These are phyloP conservation scores for Oikopleura vanhoeffeni DNA, from an alignment of 23 tunicate species.

Conservation along the genomic window DNA sequence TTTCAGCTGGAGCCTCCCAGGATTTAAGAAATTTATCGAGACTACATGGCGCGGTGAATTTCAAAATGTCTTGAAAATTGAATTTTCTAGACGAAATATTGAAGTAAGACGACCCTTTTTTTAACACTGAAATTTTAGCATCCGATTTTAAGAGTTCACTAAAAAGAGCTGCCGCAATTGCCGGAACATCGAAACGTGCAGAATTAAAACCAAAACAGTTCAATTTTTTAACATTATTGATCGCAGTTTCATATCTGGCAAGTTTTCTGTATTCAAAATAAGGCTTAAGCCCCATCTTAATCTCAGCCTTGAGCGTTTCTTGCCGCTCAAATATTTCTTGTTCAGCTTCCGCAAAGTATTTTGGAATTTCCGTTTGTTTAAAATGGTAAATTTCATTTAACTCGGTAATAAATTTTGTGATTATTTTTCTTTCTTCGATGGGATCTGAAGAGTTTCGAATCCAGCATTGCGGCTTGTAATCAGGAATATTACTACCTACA, in stretches of 20 bases:
- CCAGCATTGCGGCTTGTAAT: background rate
- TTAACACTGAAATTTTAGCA: too few species aligned
- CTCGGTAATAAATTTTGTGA: background rate
- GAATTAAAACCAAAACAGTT: background rate
- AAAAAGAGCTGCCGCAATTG: background rate
- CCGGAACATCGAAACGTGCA: background rate
- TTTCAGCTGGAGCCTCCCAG: too few species aligned
- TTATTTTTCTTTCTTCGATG: background rate
- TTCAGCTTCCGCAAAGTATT: background rate
- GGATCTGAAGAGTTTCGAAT: background rate
- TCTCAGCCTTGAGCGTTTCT: background rate
- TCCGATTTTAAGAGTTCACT: too few species aligned
- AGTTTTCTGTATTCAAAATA: background rate
- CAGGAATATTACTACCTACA: background rate
- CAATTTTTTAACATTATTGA: background rate
- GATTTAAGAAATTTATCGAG: too few species aligned
- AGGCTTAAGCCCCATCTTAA: background rate
- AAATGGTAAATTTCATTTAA: background rate
- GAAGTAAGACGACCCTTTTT: too few species aligned
- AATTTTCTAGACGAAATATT: too few species aligned
- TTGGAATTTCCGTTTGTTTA: background rate
- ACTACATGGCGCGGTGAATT: too few species aligned
- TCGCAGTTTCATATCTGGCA: background rate
- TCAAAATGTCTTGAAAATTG: too few species aligned
- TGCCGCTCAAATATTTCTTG: background rate